phyloP scores from a whole-genome alignment of 1,140 invertebrate genomes.

The Maniola jurtina region DNA sequence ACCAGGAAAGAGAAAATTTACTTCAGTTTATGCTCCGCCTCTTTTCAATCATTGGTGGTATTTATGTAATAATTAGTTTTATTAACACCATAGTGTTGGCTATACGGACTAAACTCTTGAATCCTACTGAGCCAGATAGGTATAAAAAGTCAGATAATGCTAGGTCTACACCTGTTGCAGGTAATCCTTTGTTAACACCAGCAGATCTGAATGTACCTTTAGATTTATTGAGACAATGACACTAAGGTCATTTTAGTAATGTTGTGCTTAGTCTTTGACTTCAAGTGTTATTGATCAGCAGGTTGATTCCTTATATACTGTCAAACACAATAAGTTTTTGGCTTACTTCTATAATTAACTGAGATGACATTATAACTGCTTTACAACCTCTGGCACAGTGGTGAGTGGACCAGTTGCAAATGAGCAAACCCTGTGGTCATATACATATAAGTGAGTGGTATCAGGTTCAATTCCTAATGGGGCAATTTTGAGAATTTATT shows the following conservation, averaged over 20 bases:
- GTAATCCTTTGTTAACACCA: conserved; percentile 52
- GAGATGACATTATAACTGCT: too few species aligned
- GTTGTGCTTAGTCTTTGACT: not conserved
- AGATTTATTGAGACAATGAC: conserved; percentile 63
- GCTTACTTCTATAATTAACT: too few species aligned
- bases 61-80: conserved; percentile 90
- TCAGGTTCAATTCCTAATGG: too few species aligned
- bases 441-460: too few species aligned
- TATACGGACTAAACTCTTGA: conserved; percentile 43
- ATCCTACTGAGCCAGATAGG: conserved; percentile 29
- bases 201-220: conserved; percentile 56
- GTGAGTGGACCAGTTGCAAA: too few species aligned
- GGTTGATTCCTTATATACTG: too few species aligned
- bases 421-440: too few species aligned
- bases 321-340: too few species aligned
- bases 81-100: conserved; percentile 57
- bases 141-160: conserved; percentile 29
- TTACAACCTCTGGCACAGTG: too few species aligned
- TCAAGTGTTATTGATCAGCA: too few species aligned
- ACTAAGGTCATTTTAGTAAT: conserved; percentile 9
- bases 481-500: too few species aligned
- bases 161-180: conserved; percentile 24
- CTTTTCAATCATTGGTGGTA: conserved; percentile 93
- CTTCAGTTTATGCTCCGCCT: conserved; percentile 91
- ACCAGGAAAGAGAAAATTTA: conserved; percentile 88